Conservation (phyloP, 2,797 vertebrate species). For the Philypnodon macrostomus region DNA sequence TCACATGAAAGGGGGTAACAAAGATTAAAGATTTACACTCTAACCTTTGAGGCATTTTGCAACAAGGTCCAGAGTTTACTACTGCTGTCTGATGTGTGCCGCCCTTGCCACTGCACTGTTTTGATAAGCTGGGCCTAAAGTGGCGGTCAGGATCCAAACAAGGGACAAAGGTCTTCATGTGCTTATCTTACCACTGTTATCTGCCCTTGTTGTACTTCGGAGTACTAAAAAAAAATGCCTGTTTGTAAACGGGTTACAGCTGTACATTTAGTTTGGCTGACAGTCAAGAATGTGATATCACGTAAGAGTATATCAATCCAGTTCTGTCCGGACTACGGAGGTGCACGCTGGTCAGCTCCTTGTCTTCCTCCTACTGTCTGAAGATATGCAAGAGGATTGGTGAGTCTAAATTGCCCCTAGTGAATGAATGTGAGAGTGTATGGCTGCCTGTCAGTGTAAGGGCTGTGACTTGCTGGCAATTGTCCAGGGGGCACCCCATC, state of each 20-base stretch:
- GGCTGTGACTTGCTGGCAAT: too few species aligned
- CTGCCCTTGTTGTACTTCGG: slow-evolving; percentile 53
- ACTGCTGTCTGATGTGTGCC: slow-evolving; percentile 51
- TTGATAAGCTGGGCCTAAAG: slow-evolving; percentile 57
- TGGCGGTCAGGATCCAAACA: slow-evolving; percentile 42
- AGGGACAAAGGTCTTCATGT: slow-evolving; percentile 68
- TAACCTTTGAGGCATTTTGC: slow-evolving; percentile 65
- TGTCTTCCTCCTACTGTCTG: too few species aligned
- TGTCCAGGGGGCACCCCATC: too few species aligned
- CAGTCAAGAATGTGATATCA: slow-evolving; percentile 33
- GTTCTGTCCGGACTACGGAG: slow-evolving; percentile 34
- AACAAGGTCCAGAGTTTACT: slow-evolving; percentile 61
- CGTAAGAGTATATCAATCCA: slow-evolving; percentile 9
- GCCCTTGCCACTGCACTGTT: slow-evolving; percentile 34
- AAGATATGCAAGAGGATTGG: too few species aligned
- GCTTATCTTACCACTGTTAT: slow-evolving; percentile 62
- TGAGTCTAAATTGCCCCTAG: too few species aligned
- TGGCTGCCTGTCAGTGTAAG: too few species aligned
- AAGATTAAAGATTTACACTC: slow-evolving; percentile 75
- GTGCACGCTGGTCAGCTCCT: too few species aligned
- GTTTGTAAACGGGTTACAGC: slow-evolving; percentile 59
- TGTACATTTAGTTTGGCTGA: slow-evolving; percentile 42
- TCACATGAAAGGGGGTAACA: slow-evolving; percentile 16
- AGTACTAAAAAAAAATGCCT: slow-evolving; percentile 39
- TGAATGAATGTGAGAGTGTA: too few species aligned